Conservation (phyloP, 2,113 vertebrate species). For the Hippocampus guttulatus region DNA sequence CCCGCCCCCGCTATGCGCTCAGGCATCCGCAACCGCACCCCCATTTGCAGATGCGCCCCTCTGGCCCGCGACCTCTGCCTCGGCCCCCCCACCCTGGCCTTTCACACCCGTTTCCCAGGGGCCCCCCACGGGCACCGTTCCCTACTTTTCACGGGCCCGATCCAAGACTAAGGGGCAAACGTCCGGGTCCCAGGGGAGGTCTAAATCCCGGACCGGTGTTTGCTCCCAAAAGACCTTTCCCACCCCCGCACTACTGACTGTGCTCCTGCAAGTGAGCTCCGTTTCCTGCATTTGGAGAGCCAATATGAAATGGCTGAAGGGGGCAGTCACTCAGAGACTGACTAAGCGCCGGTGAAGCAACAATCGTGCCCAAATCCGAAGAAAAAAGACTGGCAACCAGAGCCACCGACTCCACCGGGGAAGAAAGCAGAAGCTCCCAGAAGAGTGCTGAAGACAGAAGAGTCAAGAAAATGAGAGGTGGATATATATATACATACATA, state of each 20-base stretch:
- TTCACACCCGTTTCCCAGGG: slow-evolving; percentile 45
- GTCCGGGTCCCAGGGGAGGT: slow-evolving; percentile 26
- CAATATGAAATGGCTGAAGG: not conserved
- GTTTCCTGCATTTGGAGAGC: not conserved
- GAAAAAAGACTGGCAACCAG: not conserved
- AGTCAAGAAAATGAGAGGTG: slow-evolving; percentile 74
- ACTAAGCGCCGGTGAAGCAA: not conserved
- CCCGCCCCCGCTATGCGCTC: slow-evolving; percentile 33
- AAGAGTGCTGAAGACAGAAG: slow-evolving; percentile 56
- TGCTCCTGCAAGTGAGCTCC: not conserved
- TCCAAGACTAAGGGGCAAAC: slow-evolving; percentile 77
- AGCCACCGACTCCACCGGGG: slow-evolving; percentile 20
- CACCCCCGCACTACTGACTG: slow-evolving; percentile 82
- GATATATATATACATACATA: slow-evolving; percentile 57
- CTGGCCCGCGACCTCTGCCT: slow-evolving; percentile 39
- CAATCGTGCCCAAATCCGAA: not conserved
- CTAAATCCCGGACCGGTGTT: slow-evolving; percentile 76
- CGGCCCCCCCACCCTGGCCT: slow-evolving; percentile 43
- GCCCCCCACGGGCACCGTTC: slow-evolving; percentile 46
- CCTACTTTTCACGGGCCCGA: slow-evolving; percentile 75
- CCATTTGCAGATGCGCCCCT: slow-evolving; percentile 43
- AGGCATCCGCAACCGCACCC: slow-evolving; percentile 37
- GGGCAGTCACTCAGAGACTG: not conserved
- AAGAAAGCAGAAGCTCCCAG: slow-evolving; percentile 32
- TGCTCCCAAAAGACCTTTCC: slow-evolving; percentile 84